These are phyloP conservation scores for Sorex fumeus DNA, from an alignment of 2,113 vertebrate genomes.

Conservation along the genomic window DNA sequence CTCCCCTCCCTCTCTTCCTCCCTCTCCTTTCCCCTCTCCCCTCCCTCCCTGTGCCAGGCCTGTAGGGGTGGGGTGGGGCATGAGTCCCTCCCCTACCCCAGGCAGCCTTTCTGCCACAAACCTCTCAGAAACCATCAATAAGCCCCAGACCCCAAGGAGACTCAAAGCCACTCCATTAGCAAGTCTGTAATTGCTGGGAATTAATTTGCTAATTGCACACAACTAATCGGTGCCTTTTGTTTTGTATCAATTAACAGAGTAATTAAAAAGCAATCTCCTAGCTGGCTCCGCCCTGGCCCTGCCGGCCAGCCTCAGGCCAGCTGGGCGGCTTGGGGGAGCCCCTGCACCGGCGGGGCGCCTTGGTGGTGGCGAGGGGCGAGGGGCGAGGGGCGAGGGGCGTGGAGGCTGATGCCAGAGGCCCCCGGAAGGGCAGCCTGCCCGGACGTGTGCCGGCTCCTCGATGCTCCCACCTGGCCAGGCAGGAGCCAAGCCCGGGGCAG, in stretches of 20 bases:
- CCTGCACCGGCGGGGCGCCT: background rate
- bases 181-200: conserved; percentile 95
- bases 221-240: conserved; percentile 96
- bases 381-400: too few relatives aligned
- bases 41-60: background rate
- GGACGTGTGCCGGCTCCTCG: too few relatives aligned
- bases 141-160: conserved; percentile 86
- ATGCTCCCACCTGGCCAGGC: too few relatives aligned
- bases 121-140: conserved; percentile 80
- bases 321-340: background rate
- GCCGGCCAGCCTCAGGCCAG: conserved; percentile 61
- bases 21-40: background rate
- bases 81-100: background rate
- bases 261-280: conserved; percentile 92
- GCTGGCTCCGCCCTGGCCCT: conserved; percentile 84
- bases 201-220: conserved; percentile 96
- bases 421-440: too few relatives aligned
- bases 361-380: too few relatives aligned
- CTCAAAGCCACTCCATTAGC: conserved; percentile 91
- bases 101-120: background rate
- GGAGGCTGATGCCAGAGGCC: too few relatives aligned
- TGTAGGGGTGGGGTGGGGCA: too few relatives aligned
- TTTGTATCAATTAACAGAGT: conserved; percentile 97
- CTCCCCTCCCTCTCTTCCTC: background rate
- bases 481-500: too few relatives aligned